Conservation (phyloP, 2,113 vertebrate species). For the Channa maculata region DNA sequence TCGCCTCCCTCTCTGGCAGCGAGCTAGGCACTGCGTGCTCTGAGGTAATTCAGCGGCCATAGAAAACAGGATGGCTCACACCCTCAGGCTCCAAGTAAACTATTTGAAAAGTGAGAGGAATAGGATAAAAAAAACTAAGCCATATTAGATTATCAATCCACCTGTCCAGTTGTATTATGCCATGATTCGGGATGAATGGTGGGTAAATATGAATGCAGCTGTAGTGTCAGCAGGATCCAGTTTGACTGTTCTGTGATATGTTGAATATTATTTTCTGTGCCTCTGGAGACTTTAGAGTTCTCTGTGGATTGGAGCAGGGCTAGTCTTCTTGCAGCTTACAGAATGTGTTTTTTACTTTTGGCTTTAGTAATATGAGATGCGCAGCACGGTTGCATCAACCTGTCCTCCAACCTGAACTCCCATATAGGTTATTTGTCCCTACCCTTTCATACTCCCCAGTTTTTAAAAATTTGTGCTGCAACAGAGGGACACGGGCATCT, state of each 20-base stretch:
- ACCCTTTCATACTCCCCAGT: too few relatives aligned
- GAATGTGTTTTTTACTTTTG: constrained; percentile 46
- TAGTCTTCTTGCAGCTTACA: constrained; percentile 8
- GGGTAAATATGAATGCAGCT: constrained; percentile 62
- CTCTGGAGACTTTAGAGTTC: constrained; percentile 30
- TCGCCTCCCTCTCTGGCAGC: constrained; percentile 77
- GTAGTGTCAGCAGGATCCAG: constrained; percentile 47
- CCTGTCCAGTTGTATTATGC: constrained; percentile 67
- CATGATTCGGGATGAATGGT: constrained; percentile 49
- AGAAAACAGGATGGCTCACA: constrained; percentile 74
- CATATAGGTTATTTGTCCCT: too few relatives aligned
- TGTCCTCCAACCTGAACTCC: too few relatives aligned
- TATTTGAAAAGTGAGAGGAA: constrained; percentile 78
- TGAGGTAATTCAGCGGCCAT: constrained; percentile 76
- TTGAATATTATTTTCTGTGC: constrained; percentile 51
- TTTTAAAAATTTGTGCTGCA: too few relatives aligned
- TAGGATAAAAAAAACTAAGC: constrained; percentile 50
- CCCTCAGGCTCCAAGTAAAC: constrained; percentile 76
- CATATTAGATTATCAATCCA: constrained; percentile 80
- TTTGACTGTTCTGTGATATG: constrained; percentile 55
- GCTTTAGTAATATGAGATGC: constrained; percentile 46
- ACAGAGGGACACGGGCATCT: too few relatives aligned
- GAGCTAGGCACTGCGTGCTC: constrained; percentile 72
- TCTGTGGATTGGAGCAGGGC: constrained; percentile 9
- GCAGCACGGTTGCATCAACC: not conserved